Base-by-base conservation (phyloP, 2,113 vertebrate species). In the Platysteira castanea region DNA sequence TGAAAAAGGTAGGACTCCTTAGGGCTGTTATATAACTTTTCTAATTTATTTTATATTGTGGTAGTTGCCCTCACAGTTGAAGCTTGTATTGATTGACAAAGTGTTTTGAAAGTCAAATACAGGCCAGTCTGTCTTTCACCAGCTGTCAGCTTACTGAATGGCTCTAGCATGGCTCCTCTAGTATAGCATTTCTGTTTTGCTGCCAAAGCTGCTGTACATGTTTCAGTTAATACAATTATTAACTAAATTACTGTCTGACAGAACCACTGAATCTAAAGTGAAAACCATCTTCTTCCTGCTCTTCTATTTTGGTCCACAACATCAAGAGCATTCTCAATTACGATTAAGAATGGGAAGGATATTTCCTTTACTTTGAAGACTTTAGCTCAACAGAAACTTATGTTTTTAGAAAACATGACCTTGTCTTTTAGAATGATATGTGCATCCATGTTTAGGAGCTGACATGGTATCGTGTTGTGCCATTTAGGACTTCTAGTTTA, bases 221-320 rank as follows among this genome's bases (percentile, higher is more conserved):
- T 91, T 94, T 91, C 87, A 47, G 65, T 85, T 95, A 94, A 93
- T 89, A 71, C 18, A 94, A 64, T 91, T 94, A 82, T 87, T 50
- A 56, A 69, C 46, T 79, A 53, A 94, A 77, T 83, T 50, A 57
- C 31, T 82, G 53, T 64, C 65, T 94, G 82, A 69, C 16, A 73
- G 80, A 95, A 76, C 49, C 70, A 39, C 37, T 35, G 37, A 53
- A 52, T 74, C 74, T 76, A 10, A 74, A 60, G 47, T 47, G 42
- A 79, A 68, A 33, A 13, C 42, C 0, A 1, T 69, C 53, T n/a
- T 95, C 77, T 84, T 89, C 84, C 74, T 85, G 35, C 87, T 89
- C 53, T 65, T 94, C 81, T 89, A 10, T 82, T 92, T 93, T 91
- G 26, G 81, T 90, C 39, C 47, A 22, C 30, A 57, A 12, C 13